These are phyloP conservation scores for Abrostola triplasia DNA, from an alignment of 2,888 invertebrate species.

Conservation along the genomic window DNA sequence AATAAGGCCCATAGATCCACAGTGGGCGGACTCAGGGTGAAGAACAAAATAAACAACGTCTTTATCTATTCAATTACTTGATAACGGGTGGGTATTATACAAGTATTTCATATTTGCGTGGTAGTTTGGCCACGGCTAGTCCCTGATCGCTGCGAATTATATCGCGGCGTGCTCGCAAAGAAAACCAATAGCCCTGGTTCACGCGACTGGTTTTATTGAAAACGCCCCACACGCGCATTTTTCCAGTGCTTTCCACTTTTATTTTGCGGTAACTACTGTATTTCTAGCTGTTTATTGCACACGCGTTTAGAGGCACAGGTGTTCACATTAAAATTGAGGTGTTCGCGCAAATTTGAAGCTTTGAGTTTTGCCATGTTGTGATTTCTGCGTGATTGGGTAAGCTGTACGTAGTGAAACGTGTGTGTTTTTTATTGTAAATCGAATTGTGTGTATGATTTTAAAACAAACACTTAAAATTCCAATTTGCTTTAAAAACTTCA, in stretches of 20 bases:
- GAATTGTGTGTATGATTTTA: too few species aligned
- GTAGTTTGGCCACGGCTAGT: slow-evolving; percentile 45
- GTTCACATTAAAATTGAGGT: slow-evolving; percentile 27
- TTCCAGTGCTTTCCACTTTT: slow-evolving; percentile 66
- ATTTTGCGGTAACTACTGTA: slow-evolving; percentile 67
- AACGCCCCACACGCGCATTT: slow-evolving; percentile 70
- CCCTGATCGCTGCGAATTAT: slow-evolving; percentile 54
- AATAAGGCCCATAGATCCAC: slow-evolving; percentile 24
- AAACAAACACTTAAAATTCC: too few species aligned
- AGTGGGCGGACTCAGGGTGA: slow-evolving; percentile 32
- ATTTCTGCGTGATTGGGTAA: slow-evolving; percentile 6
- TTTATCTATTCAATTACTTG: slow-evolving; percentile 35
- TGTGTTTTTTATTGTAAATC: not conserved
- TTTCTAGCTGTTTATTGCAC: slow-evolving; percentile 63
- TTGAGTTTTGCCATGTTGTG: not conserved
- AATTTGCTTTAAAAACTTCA: too few species aligned
- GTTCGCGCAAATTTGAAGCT: slow-evolving; percentile 7
- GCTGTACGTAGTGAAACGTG: not conserved
- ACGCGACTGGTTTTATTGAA: slow-evolving; percentile 81
- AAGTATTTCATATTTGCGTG: slow-evolving; percentile 61
- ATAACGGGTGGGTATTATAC: slow-evolving; percentile 27
- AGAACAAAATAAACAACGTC: slow-evolving; percentile 40
- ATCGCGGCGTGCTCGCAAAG: slow-evolving; percentile 61
- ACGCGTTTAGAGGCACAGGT: slow-evolving; percentile 50
- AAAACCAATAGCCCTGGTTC: slow-evolving; percentile 79